These are phyloP conservation scores for Aratinga solstitialis DNA, from an alignment of 2,797 vertebrate species.

Conservation along the genomic window DNA sequence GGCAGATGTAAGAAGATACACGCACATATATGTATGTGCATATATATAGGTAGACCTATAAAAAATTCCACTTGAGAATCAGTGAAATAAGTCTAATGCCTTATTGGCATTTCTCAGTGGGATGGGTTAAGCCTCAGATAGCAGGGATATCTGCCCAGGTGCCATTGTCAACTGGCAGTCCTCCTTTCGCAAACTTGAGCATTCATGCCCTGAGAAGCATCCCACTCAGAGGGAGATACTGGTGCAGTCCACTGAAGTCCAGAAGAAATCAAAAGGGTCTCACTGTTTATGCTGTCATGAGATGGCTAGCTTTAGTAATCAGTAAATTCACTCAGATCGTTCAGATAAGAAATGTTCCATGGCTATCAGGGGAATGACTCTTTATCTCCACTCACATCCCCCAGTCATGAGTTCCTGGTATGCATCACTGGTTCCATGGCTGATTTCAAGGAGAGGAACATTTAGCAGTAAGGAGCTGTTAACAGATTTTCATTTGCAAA, in stretches of 20 bases:
- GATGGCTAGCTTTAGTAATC: not conserved
- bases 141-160: not conserved
- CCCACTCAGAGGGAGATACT: not conserved
- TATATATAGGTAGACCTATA: not conserved
- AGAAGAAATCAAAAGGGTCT: not conserved
- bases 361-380: not conserved
- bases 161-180: not conserved
- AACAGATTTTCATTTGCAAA: not conserved
- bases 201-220: not conserved
- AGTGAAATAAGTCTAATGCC: not conserved
- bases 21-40: not conserved
- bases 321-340: not conserved
- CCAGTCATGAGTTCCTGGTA: not conserved
- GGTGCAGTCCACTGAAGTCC: not conserved
- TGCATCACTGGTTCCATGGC: accelerated
- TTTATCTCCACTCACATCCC: not conserved
- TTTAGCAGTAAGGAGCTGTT: not conserved
- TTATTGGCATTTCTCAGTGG: not conserved
- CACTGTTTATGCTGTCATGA: not conserved
- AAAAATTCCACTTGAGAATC: not conserved
- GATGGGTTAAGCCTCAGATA: not conserved
- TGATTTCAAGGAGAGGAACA: not conserved
- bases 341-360: not conserved
- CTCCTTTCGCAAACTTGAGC: not conserved
- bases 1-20: not conserved